phyloP scores from a whole-genome alignment of 1,140 invertebrate species.

The Zophobas morio region DNA sequence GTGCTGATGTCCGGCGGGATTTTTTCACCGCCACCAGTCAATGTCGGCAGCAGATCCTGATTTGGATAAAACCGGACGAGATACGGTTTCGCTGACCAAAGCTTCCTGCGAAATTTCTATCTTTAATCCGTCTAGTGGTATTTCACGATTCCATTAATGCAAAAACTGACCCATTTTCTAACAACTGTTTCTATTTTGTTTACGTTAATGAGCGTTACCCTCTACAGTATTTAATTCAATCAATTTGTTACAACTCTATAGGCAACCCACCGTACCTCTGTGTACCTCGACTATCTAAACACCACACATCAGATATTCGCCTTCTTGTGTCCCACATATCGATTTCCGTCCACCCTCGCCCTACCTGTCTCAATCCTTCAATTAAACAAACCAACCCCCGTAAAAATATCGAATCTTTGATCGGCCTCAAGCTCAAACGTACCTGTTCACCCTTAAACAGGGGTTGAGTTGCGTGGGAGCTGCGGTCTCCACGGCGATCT shows the following conservation, averaged over 20 bases:
- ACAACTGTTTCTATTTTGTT: no score
- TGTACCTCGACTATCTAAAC: no score
- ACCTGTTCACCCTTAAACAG: slow-evolving; percentile 14
- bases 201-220: no score
- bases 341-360: background rate
- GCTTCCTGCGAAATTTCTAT: slow-evolving; percentile 19
- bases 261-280: no score
- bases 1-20: slow-evolving; percentile 47
- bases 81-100: slow-evolving; percentile 55
- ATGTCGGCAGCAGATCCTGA: slow-evolving; percentile 55
- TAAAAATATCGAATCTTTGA: slow-evolving; percentile 23
- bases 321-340: background rate
- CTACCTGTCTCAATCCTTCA: slow-evolving; percentile 1
- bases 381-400: background rate
- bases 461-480: slow-evolving; percentile 47
- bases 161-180: no score
- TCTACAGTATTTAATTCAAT: no score
- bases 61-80: slow-evolving; percentile 52
- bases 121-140: no score
- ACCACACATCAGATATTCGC: no score
- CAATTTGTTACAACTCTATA: no score
- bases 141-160: no score
- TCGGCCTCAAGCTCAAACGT: slow-evolving; percentile 6
- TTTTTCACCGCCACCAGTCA: slow-evolving; percentile 57
- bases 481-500: slow-evolving; percentile 49